Evolutionary conservation across 2,888 invertebrate genomes (phyloP), one percentile per base, ranked within the genome.

Genomic region (Zootermopsis nevadensis): DNA sequence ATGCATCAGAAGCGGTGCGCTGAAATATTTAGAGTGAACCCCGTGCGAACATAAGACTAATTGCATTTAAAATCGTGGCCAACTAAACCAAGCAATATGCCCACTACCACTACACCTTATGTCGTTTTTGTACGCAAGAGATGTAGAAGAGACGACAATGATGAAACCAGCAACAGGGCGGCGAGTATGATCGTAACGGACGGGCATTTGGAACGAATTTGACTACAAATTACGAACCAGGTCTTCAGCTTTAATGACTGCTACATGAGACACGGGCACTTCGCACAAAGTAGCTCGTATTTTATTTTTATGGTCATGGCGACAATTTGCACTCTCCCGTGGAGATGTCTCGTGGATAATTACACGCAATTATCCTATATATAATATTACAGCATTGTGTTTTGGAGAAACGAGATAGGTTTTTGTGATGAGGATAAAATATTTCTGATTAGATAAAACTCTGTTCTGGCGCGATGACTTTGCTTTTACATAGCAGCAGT

Each of bases 241-340:
- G 19, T 69, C 31, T 69, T 33, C 69, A 69, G 69, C 30, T 69
- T 69, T 30, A 69, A 69, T 69, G 69, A 15, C 69, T 69, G 69
- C 31, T 69, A 33, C 22, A 69, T 15, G 30, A 27, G 67, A 67
- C 24, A 27, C 27, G n/a, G 30, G 33, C 15, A 69, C 69, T 69
- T 6, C 31, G 19, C 31, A 27, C 27, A 60, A 60, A 69, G 69
- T 69, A 33, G 33, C 22, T n/a, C 38, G n/a, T 74, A 38, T 74
- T 74, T 74, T 74, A 38, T 74, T 38, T 74, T 74, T 74, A 69
- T 69, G 69, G 4, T 15, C 69, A 15, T 69, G 31, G 12, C 69
- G 69, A 69, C 33, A 19, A 33, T 3, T 33, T 67, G 31, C 27
- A 15, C 12, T 33, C 69, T 10, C 22, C 33, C 30, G 69, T 31